Conservation (phyloP, 2,888 invertebrate species). For the Plutella xylostella region DNA sequence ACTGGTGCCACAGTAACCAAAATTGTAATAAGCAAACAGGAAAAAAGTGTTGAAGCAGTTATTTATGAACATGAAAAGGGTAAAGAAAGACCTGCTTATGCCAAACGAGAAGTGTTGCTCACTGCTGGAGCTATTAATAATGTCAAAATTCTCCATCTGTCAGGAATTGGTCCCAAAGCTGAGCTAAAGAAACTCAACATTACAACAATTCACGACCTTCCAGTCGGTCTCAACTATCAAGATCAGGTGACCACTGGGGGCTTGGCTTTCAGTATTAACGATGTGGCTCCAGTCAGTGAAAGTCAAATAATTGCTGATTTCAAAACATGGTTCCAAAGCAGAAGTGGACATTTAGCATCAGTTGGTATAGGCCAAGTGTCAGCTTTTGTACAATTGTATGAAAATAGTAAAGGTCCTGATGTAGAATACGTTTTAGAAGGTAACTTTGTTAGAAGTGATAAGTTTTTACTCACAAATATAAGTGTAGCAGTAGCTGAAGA, state of each 20-base stretch:
- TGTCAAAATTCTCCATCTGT: constrained; percentile 49
- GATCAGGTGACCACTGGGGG: constrained; percentile 61
- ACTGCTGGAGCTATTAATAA: constrained; percentile 59
- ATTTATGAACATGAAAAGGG: constrained; percentile 53
- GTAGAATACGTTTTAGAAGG: constrained; percentile 54
- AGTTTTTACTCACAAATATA: constrained; percentile 56
- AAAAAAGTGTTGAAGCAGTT: constrained; percentile 50
- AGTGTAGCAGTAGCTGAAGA: constrained; percentile 53
- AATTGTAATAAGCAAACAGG: constrained; percentile 46
- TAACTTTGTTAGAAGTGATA: constrained; percentile 57
- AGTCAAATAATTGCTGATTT: constrained; percentile 48
- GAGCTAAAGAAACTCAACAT: constrained; percentile 51
- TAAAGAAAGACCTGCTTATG: constrained; percentile 48
- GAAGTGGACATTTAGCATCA: constrained; percentile 50
- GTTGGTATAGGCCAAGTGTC: constrained; percentile 58
- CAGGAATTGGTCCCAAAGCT: constrained; percentile 49
- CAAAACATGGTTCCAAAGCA: constrained; percentile 55
- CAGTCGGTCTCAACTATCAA: constrained; percentile 56
- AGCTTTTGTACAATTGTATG: constrained; percentile 55
- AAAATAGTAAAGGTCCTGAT: constrained; percentile 53
- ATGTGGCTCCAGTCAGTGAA: constrained; percentile 41
- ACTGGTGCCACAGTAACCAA: constrained; percentile 53
- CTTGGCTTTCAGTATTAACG: constrained; percentile 45
- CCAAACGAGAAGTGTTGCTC: constrained; percentile 53
- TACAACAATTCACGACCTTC: constrained; percentile 38